Conservation (phyloP, 2,113 vertebrate genomes). For the Camarhynchus parvulus region DNA sequence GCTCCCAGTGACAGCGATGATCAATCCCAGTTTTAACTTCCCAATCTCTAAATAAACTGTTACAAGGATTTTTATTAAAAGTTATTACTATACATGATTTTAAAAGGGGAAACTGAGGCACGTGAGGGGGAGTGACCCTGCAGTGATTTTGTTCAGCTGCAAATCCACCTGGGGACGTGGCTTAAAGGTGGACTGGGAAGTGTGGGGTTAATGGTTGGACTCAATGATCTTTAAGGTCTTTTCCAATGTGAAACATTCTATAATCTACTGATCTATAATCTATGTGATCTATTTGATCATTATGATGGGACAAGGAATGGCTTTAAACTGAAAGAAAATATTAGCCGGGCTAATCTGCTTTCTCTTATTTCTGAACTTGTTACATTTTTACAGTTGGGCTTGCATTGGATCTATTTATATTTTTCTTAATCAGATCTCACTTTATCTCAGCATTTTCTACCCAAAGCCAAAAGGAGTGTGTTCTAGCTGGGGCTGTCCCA, state of each 20-base stretch:
- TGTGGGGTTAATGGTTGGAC: neutral
- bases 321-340: neutral
- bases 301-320: neutral
- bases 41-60: rapidly evolving
- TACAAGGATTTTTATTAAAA: neutral
- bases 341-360: neutral
- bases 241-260: neutral
- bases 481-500: neutral
- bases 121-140: rapidly evolving
- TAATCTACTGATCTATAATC: neutral
- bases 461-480: neutral
- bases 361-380: neutral
- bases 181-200: neutral
- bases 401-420: neutral
- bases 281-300: neutral
- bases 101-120: neutral
- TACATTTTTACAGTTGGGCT: neutral
- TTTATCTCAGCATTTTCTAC: neutral
- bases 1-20: neutral
- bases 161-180: neutral
- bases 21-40: neutral
- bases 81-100: rapidly evolving
- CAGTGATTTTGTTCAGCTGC: neutral
- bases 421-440: neutral
- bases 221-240: neutral